phyloP scores from a whole-genome alignment of 2,888 invertebrate species.

The Troides aeacus region DNA sequence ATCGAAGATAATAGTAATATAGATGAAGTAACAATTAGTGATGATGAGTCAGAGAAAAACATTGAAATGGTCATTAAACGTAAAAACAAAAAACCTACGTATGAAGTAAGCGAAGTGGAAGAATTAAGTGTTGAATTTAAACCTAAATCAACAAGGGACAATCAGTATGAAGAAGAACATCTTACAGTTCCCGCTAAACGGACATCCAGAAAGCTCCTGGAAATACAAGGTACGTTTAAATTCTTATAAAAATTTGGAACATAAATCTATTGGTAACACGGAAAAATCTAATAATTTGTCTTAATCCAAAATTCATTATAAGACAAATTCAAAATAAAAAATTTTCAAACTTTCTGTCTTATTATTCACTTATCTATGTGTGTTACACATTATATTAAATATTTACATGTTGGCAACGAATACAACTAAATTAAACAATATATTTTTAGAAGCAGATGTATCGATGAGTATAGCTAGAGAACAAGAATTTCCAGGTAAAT shows the following conservation, averaged over 20 bases:
- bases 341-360: no score
- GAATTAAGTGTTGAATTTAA: constrained; percentile 80
- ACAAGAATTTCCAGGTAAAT: constrained; percentile 81
- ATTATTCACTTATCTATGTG: not conserved
- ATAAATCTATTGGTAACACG: no score
- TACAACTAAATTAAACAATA: not conserved
- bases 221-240: constrained; percentile 81
- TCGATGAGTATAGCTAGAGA: constrained; percentile 85
- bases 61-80: constrained; percentile 73
- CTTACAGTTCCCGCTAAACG: constrained; percentile 84
- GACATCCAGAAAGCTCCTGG: constrained; percentile 82
- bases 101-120: constrained; percentile 82
- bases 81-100: constrained; percentile 74
- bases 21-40: constrained; percentile 84
- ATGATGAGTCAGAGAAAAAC: constrained; percentile 81
- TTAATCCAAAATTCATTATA: not conserved
- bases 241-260: not conserved
- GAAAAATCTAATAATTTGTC: no score
- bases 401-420: not conserved
- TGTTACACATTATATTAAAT: not conserved
- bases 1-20: constrained; percentile 81
- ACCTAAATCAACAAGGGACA: constrained; percentile 61
- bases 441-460: constrained; percentile 82
- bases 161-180: constrained; percentile 83
- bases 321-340: not conserved